These are phyloP conservation scores for Sylvilagus floridanus DNA, from an alignment of 2,797 vertebrate species.

Conservation along the genomic window DNA sequence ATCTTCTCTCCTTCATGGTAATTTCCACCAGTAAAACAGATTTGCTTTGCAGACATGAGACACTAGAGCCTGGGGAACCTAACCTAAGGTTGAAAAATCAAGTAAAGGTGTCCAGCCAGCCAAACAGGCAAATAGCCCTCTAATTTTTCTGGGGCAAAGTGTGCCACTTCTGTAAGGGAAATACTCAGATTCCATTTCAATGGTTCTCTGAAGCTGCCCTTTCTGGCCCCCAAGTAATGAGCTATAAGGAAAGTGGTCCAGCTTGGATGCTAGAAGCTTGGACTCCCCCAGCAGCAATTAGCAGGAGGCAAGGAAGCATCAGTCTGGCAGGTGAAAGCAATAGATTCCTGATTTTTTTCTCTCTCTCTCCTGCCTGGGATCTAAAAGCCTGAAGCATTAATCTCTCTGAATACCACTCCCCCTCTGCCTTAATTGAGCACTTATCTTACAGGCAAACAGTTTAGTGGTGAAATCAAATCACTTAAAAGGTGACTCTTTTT, in stretches of 20 bases:
- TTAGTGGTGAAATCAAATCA: conserved; percentile 74
- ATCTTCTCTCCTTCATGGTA: conserved; percentile 44
- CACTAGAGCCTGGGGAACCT: conserved; percentile 22
- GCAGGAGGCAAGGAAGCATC: background rate
- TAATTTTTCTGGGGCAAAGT: conserved; percentile 54
- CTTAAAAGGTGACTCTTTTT: conserved; percentile 60
- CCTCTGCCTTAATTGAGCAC: conserved; percentile 54
- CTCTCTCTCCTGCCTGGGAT: background rate
- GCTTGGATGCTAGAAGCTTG: background rate
- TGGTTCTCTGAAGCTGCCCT: conserved; percentile 25
- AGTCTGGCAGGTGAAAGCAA: conserved; percentile 21
- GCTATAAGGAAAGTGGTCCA: background rate
- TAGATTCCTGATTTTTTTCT: background rate
- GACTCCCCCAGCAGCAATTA: conserved; percentile 23
- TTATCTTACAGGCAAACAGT: conserved; percentile 62
- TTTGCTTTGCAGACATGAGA: background rate
- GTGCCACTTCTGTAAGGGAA: conserved; percentile 35
- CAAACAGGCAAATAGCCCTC: conserved; percentile 53
- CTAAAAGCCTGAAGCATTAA: conserved; percentile 67
- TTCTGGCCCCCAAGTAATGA: background rate
- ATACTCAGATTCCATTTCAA: background rate
- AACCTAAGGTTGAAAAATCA: conserved; percentile 68
- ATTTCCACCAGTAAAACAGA: conserved; percentile 53
- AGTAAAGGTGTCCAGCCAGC: conserved; percentile 32
- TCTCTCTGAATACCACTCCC: conserved; percentile 37